Base-by-base conservation (phyloP, 2,888 invertebrate genomes). In the Cephonodes hylas region DNA sequence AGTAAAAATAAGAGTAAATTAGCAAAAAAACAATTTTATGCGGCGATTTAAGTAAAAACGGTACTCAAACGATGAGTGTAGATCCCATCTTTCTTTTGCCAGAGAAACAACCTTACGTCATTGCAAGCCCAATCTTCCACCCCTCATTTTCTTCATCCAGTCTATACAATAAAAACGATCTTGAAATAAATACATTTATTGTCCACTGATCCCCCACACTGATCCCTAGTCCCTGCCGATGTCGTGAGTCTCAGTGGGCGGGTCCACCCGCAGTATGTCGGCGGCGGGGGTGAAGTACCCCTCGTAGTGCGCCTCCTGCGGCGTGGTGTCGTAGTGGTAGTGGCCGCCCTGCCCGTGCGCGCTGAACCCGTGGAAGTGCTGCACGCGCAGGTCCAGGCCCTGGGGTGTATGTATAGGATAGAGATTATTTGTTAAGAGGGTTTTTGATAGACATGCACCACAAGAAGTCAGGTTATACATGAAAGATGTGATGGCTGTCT, bases 301-400 rank as follows among this genome's bases (percentile, higher is more conserved):
- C 78, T 97, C 94, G 90, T 99, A 99, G 81, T 96, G 96, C 8
- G 95, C 98, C n/a, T 84, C 93, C 7, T 95, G 95, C 0, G 99
- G 99, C 31, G 98, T 97, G 7, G 96, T 96, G 90, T 99, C 99
- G 83, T 96, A 96, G 91, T 99, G 99, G 92, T 99, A 99, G 93
- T 99, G 99, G 0, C 99, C 99, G 70, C 97, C 98, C 91, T 96
- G 95, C 63, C 96, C 96, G 83, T 95, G 95, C 77, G 94, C 89
- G 71, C 96, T 96, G 86, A 96, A 97, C 81, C 97, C 97, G 89
- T 99, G 99, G 86, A 99, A 99, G 91, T 99, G 99, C 87, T 99
- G 99, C 67, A 98, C 94, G 73, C 99, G 94, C 67, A 99, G 93
- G 90, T 98, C 98, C 81, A 98, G 89, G 23, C 95, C 97, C 97